Evolutionary conservation across 2,888 invertebrate genomes (phyloP), one percentile per base, ranked within the genome.

Genomic region (Tenthredo livida): DNA sequence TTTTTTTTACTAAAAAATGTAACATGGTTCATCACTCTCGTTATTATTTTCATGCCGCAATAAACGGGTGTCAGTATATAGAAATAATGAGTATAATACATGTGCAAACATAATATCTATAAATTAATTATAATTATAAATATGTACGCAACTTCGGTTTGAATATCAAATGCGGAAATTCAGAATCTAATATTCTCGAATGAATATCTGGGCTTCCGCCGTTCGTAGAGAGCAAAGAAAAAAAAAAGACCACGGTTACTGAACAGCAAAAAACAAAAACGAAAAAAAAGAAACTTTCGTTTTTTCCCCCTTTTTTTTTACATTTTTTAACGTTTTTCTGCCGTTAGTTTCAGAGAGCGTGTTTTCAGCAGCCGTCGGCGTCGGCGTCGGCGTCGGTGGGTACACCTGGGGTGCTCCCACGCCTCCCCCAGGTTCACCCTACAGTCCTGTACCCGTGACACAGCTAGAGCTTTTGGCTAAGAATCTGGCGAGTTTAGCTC

Each of bases 351-450:
- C 96, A 92, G 96, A 96, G 94, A 96, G 96, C 88, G 93, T 96
- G 89, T 96, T 96, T 93, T 95, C 96, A 73, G 94, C 96, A 50
- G 95, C 95, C 73, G 92, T 92, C 85, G 83, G 83, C 75, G 92
- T 92, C 86, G 92, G 92, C 78, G 92, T 92, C 58, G 92, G 92
- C 75, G 90, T 92, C 87, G 92, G 92, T 88, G 94, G 96, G 87
- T 95, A 95, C 93, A 92, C 93, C 87, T 95, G 95, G 92, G 96
- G 96, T 72, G 96, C 96, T 91, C 96, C 96, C 87, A 96, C 96
- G 82, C 96, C 96, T 86, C 95, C 95, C 21, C 95, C 95, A 1
- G 94, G 94, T 61, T 96, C 96, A 84, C 96, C 96, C 33, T 96
- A 96, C 93, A 96, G 96, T 73, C 96, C 96, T 1, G 95, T 96